phyloP scores from a whole-genome alignment of 2,113 vertebrate species.

The Hemichromis elongatus region DNA sequence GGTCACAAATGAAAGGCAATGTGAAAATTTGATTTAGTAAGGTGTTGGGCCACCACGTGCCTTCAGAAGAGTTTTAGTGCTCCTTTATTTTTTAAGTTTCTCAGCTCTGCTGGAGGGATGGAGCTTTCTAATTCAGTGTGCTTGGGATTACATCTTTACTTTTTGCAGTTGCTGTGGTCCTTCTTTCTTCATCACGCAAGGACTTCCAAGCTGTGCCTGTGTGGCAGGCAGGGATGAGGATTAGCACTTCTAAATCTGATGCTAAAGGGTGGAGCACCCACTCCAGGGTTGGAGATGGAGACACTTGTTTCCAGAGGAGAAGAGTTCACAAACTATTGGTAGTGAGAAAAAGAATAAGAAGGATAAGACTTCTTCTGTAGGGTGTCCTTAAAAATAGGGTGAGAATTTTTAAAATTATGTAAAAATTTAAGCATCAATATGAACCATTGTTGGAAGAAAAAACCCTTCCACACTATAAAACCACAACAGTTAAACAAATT shows the following conservation, averaged over 20 bases:
- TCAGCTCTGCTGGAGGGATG: not conserved
- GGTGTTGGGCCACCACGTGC: not conserved
- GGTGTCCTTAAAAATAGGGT: not conserved
- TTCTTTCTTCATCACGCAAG: not conserved
- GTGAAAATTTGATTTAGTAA: not conserved
- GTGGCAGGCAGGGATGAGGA: not conserved
- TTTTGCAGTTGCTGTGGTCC: not conserved
- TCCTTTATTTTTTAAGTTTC: not conserved
- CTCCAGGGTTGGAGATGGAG: not conserved
- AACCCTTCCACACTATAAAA: not conserved
- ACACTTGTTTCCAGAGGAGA: not conserved
- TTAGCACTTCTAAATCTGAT: not conserved
- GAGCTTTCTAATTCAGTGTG: too few species aligned
- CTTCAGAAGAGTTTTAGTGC: not conserved
- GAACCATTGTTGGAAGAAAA: too few species aligned
- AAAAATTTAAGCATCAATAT: not conserved
- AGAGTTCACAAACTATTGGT: not conserved
- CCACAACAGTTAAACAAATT: not conserved
- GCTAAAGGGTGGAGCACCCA: not conserved
- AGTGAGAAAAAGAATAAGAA: not conserved
- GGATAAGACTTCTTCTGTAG: not conserved
- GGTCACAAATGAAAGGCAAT: not conserved
- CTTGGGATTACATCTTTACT: not conserved
- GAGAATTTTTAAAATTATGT: too few species aligned
- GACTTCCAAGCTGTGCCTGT: not conserved